Base-by-base conservation (phyloP, 2,797 vertebrate genomes). In the Falco biarmicus region DNA sequence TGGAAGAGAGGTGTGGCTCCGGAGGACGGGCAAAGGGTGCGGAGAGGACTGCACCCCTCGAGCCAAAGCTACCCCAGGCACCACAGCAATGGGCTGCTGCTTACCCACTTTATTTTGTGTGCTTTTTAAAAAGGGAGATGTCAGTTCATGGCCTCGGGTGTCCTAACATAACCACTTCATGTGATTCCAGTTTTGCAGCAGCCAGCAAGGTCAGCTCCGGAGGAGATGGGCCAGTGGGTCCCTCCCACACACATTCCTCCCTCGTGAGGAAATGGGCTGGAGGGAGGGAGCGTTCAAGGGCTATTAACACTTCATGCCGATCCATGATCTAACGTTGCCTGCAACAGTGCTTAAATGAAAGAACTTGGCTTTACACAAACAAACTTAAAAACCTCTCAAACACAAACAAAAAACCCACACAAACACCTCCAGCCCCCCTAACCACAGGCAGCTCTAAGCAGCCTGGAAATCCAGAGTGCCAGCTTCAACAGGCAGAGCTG, bases 41-140 rank as follows among this genome's bases (percentile, higher is more conserved):
- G 1, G n/a, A n/a, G 37, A 11, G 9, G 18, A 34, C 14, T 54
- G 22, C 41, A 66, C 26, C 25, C 22, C 53, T 71, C 0, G 0
- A 74, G n/a, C 10, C 43, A 80, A 32, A 77, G 73, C 29, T 4
- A 14, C 8, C 22, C 19, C 5, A 2, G n/a, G n/a, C 41, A 32
- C 22, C 18, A 7, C 2, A 15, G n/a, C 45, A 39, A 45, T 28
- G 29, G 57, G 68, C 80, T 71, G 45, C 82, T 78, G 17, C 45
- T 81, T 32, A 18, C 45, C 3, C 39, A 39, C 11, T 39, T 50
- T 17, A 22, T 37, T 95, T 45, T 13, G 10, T 15, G 14, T 3
- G 24, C n/a, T 15, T 94, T 93, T 75, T 29, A 75, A 18, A 70
- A 63, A 31, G 15, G 12, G 21, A 8, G 12, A 17, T 47, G 19